These are phyloP conservation scores for Oriolus oriolus DNA, from an alignment of 2,113 vertebrate genomes.

Conservation along the genomic window DNA sequence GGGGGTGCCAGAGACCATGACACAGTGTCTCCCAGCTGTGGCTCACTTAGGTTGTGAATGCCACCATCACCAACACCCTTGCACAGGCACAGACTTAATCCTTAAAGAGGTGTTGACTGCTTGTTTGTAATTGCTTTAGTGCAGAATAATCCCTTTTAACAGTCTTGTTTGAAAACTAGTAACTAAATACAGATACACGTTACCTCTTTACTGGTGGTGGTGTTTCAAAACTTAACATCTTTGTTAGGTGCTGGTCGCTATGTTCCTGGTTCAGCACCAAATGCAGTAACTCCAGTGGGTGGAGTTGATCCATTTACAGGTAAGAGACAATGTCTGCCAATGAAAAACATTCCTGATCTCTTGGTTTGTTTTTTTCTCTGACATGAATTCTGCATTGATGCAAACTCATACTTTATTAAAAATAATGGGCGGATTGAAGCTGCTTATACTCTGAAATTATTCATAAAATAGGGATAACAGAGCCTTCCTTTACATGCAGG, in stretches of 20 bases:
- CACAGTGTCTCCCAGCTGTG: not conserved
- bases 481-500: not conserved
- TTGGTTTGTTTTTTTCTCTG: not conserved
- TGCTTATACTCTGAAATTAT: not conserved
- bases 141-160: not conserved
- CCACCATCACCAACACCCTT: rapidly evolving
- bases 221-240: not conserved
- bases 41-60: not conserved
- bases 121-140: not conserved
- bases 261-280: conserved; percentile 80
- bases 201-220: not conserved
- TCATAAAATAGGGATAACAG: not conserved
- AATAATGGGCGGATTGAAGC: not conserved
- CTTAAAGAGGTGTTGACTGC: not conserved
- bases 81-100: not conserved
- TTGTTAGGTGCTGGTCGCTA: conserved; percentile 86
- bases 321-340: conserved; percentile 12
- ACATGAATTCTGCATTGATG: not conserved
- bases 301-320: conserved; percentile 87
- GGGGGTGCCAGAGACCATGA: not conserved
- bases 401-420: not conserved
- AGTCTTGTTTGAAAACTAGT: not conserved
- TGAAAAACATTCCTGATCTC: not conserved
- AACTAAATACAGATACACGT: not conserved
- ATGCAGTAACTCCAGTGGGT: conserved; percentile 28